A percentile compares a stretch with the other conserved stretches of the same genome.
These are phyloP conservation scores for Andrena bucephala DNA, from an alignment of 2,888 invertebrate species.

Conservation along the genomic window DNA sequence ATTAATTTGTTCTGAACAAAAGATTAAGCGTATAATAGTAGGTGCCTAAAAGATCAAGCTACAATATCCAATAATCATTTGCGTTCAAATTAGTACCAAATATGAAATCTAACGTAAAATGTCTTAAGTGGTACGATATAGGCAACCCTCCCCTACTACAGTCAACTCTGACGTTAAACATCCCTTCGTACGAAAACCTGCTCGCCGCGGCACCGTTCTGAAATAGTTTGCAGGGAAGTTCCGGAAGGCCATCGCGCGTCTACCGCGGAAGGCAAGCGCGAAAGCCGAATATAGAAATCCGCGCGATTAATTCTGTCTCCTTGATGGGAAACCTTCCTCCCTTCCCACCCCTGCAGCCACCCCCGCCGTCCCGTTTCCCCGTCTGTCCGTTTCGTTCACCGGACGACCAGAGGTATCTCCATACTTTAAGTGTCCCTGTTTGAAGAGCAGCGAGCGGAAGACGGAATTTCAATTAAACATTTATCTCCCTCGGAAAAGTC, in stretches of 20 bases:
- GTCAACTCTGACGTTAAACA: too few relatives aligned
- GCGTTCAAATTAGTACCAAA: too few relatives aligned
- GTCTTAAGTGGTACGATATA: too few relatives aligned
- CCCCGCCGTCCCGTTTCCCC: not conserved
- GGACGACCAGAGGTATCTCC: slow-evolving; percentile 40
- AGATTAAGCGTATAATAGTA: too few relatives aligned
- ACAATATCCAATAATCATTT: too few relatives aligned
- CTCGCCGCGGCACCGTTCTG: not conserved
- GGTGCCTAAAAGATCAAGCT: too few relatives aligned
- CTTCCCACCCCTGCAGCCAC: not conserved
- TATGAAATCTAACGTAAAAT: too few relatives aligned
- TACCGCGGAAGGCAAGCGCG: slow-evolving; percentile 10
- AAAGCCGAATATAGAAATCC: slow-evolving; percentile 52
- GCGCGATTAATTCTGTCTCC: slow-evolving; percentile 52
- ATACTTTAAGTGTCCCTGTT: slow-evolving; percentile 51
- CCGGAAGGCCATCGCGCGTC: not conserved
- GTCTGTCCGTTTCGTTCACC: not conserved
- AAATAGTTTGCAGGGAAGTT: not conserved
- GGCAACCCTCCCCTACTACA: too few relatives aligned
- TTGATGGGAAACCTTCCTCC: slow-evolving; percentile 31
- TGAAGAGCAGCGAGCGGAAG: slow-evolving; percentile 47
- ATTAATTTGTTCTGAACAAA: too few relatives aligned
- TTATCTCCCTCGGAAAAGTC: slow-evolving; percentile 52
- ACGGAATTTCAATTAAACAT: slow-evolving; percentile 69
- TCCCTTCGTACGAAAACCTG: not conserved